Percentiles rank a stretch among this genome's conserved stretches.
Evolutionary conservation across 1,140 invertebrate species (phyloP).

Genomic region (Calosoma granatense): DNA sequence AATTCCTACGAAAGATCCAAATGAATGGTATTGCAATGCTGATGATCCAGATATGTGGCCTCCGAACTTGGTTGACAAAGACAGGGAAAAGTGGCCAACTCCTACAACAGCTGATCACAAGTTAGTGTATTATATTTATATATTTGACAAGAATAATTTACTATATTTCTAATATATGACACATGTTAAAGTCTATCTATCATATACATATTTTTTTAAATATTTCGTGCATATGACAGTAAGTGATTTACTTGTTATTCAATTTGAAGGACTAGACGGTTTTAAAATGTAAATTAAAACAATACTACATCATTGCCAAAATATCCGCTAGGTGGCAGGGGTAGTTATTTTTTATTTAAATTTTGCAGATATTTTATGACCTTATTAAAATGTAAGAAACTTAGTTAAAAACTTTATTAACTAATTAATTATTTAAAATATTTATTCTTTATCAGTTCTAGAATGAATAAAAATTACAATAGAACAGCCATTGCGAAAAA

Average conservation of each 20-base stretch:
- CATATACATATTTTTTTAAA: conserved; percentile 13
- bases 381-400: no score
- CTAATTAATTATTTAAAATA: no score
- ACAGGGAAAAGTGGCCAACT: conserved; percentile 86
- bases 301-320: no score
- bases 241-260: no score
- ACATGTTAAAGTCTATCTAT: neutral
- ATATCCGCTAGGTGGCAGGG: no score
- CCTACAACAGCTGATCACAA: conserved; percentile 73
- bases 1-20: conserved; percentile 67
- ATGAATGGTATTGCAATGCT: conserved; percentile 58
- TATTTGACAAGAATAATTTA: conserved; percentile 6
- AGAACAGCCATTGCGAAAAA: neutral
- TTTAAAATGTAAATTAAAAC: no score
- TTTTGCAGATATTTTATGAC: no score
- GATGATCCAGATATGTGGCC: conserved; percentile 84
- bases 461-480: neutral
- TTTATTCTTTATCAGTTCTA: no score
- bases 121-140: conserved; percentile 34
- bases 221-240: conserved; percentile 16
- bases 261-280: no score
- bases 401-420: no score
- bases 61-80: conserved; percentile 37
- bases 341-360: no score
- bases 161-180: neutral